Evolutionary conservation across 2,888 invertebrate genomes (phyloP), one percentile per base, ranked within the genome.

Genomic region (Tromatobia lineatoria): DNA sequence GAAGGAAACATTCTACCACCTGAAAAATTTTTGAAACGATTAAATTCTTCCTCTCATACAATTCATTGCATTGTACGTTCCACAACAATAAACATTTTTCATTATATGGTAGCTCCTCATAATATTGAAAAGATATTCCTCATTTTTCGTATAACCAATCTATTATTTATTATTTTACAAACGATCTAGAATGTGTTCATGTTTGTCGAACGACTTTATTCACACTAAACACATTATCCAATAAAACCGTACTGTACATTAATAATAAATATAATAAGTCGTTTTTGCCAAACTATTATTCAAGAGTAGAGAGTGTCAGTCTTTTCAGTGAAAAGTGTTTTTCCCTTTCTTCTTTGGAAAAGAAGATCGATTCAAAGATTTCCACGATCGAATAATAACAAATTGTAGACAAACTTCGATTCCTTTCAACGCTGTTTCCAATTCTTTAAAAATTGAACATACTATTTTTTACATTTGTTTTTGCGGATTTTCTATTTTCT

Each of bases 1-100:
- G 98, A 97, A 1, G 99, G 99, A 94, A 98, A 99, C 99, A 99
- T 99, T 94, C 98, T 98, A 77, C 99, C 99, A 80, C 95, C 96
- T 93, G 81, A 38, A 86, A 20, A 59, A 85, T 34, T 38, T n/a
- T 3, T n/a, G 18, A 45, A 50, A 45, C 0, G n/a, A 57, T 57
- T 25, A 64, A 18, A 47, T 71, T 52, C n/a, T 29, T 45, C 2
- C 20, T 23, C 20, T 61, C 15, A 7, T 15, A 29, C 13, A 3
- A n/a, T 15, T 18, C 29, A 15, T 13, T 29, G n/a, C 29, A 20
- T 54, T 10, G 8, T 3, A 25, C 54, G 11, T 25, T 57, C 2
- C 11, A 29, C 25, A 23, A 3, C 23, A 54, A 23, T 50, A 23
- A 23, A 54, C 8, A 23, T 23, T 54, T 20, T 54, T 10, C 2